A percentile compares a stretch with the other conserved stretches of the same genome.
Conservation (phyloP, 2,113 vertebrate genomes). For the Ginglymostoma cirratum region DNA sequence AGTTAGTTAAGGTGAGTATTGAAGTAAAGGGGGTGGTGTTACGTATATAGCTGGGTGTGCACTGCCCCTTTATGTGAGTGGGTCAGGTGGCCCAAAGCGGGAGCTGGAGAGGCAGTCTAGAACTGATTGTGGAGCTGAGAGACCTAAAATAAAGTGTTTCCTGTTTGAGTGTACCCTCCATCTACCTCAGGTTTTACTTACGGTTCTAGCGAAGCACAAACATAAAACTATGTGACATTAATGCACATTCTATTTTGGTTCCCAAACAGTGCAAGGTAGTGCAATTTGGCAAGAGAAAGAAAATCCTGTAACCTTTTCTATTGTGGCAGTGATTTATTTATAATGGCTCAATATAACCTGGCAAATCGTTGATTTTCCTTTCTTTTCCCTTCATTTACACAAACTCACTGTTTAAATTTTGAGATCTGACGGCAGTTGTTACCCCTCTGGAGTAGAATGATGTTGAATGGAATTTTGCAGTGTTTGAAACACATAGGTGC, state of each 20-base stretch:
- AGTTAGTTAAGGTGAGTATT: too few species aligned
- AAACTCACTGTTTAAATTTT: background rate
- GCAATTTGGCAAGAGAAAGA: background rate
- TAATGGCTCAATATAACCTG: background rate
- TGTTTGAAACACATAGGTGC: background rate
- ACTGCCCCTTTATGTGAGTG: too few species aligned
- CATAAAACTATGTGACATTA: background rate
- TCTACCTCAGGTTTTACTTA: too few species aligned
- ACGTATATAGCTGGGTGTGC: too few species aligned
- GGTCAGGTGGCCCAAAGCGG: too few species aligned
- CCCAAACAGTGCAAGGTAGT: background rate
- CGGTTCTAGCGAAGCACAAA: too few species aligned
- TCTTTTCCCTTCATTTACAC: background rate
- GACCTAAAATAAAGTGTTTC: too few species aligned
- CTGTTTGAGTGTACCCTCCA: too few species aligned
- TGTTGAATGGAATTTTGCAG: background rate
- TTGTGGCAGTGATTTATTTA: background rate
- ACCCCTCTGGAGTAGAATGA: background rate
- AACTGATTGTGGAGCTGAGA: too few species aligned
- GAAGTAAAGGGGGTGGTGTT: too few species aligned
- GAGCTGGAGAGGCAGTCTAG: too few species aligned
- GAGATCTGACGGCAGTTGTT: background rate
- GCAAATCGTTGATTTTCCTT: too few species aligned
- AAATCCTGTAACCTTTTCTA: background rate
- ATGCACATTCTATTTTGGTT: background rate